Evolutionary conservation across 2,797 vertebrate species (phyloP), one percentile per base, ranked within the genome.

Genomic region (Diceros bicornis): DNA sequence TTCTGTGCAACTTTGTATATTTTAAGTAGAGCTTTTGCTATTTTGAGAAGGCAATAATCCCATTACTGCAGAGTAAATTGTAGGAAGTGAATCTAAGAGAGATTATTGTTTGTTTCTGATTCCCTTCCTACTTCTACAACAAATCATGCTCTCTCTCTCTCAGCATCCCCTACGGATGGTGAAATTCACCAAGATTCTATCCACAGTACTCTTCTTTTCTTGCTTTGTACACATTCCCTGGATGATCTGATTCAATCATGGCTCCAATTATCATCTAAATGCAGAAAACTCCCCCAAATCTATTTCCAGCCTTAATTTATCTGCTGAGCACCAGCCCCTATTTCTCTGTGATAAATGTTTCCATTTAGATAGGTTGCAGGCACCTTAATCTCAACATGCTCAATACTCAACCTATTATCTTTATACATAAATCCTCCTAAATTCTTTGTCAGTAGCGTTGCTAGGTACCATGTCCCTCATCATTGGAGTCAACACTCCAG

Each of bases 1-100:
- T 83, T 95, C n/a, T 85, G 27, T 91, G 50, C 4, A 94, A 41
- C 23, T 77, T 75, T 81, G 37, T 59, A 6, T 79, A 90, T 97
- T 95, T 94, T 89, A 81, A 94, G 27, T 52, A 91, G 14, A 82
- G 8, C 17, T 77, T 37, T 87, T 94, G 16, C 7, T 93, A 47
- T 71, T 93, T 96, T 29, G 52, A 27, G 82, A 94, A 62, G 12
- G 34, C 23, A 55, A 27, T 82, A 66, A 89, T 75, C 68, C 47
- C 83, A 32, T 41, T 91, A 84, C 7, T 71, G 23, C 21, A 83
- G 78, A 83, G 29, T 78, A 89, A 86, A 1, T 32, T 96, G 34
- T 52, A 66, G 27, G 69, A 77, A 2, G 21, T 71, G 16, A 5
- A 44, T 74, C 4, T 89, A 71, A 96, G 52, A 91, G 47, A 94